Evolutionary conservation across 2,113 vertebrate species (phyloP), one percentile per base, ranked within the genome.

Genomic region (Saimiri boliviensis): DNA sequence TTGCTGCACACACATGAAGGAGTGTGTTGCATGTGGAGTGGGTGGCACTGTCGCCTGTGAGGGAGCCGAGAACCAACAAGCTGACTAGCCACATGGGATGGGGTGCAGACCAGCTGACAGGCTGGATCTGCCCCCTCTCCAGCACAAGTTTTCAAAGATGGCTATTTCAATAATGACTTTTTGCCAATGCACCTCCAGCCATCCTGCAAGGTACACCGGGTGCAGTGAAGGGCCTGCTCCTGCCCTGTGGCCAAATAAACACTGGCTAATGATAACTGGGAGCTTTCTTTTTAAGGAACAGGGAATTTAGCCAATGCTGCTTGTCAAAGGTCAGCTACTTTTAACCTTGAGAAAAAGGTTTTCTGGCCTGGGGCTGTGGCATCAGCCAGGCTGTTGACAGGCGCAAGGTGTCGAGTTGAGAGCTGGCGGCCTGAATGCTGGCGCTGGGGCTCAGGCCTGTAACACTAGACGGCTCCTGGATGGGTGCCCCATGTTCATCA

Each of bases 271-370:
- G 74, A 81, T 84, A 92, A 94, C 92, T 12, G 30, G 94, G n/a
- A 63, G 52, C 66, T 96, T 96, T 81, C 97, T 95, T 97, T 98
- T 97, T 97, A 98, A 96, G 97, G 97, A 93, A 58, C 73, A 63
- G 71, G 60, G 89, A 94, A 95, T 96, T 93, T 89, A 93, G 98
- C 96, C 93, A 97, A 87, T 40, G 74, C 70, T 70, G 83, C 92
- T 97, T 90, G 96, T 98, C 98, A 97, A 97, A 98, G 97, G 98
- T 94, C 77, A 45, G 97, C 92, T 97, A 98, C 96, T 97, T 95
- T 96, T 95, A 97, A 97, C 97, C 97, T 96, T 97, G 97, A 95
- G 89, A 93, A 92, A 96, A 97, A 73, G 91, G 81, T 91, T 96
- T 95, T 89, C 95, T 97, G 89, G 96, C 91, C 49, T 92, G 83